phyloP scores from a whole-genome alignment of 2,888 invertebrate genomes.

The Acrobasis suavella region DNA sequence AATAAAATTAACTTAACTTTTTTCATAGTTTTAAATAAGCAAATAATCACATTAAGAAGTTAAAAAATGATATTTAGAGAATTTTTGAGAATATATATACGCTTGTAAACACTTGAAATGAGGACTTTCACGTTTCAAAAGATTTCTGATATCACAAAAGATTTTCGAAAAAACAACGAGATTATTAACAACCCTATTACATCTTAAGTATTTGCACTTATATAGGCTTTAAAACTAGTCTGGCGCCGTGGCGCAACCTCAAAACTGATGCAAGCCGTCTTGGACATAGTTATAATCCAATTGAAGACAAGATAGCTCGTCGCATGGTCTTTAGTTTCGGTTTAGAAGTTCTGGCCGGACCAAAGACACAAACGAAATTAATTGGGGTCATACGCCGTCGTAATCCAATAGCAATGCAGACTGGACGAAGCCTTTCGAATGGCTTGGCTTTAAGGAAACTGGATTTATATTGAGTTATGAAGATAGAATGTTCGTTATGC shows the following conservation, averaged over 20 bases:
- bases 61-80: too few species aligned
- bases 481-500: slow-evolving; percentile 15
- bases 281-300: slow-evolving; percentile 68
- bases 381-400: slow-evolving; percentile 71
- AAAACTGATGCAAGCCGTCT: slow-evolving; percentile 40
- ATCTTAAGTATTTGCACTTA: neutral
- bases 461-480: slow-evolving; percentile 17
- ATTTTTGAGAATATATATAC: too few species aligned
- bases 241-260: too few species aligned
- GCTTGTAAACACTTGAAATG: too few species aligned
- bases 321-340: slow-evolving; percentile 66
- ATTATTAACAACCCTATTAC: neutral
- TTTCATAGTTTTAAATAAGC: too few species aligned
- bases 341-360: slow-evolving; percentile 49
- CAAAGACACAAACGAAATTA: slow-evolving; percentile 80
- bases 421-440: slow-evolving; percentile 13
- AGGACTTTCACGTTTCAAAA: too few species aligned
- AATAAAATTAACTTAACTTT: too few species aligned
- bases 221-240: neutral
- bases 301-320: slow-evolving; percentile 63
- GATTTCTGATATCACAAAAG: too few species aligned
- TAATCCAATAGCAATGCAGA: slow-evolving; percentile 61
- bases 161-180: too few species aligned
- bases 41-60: too few species aligned
- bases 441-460: slow-evolving; percentile 11